These are phyloP conservation scores for Corythucha ciliata DNA, from an alignment of 2,888 invertebrate species.

Conservation along the genomic window DNA sequence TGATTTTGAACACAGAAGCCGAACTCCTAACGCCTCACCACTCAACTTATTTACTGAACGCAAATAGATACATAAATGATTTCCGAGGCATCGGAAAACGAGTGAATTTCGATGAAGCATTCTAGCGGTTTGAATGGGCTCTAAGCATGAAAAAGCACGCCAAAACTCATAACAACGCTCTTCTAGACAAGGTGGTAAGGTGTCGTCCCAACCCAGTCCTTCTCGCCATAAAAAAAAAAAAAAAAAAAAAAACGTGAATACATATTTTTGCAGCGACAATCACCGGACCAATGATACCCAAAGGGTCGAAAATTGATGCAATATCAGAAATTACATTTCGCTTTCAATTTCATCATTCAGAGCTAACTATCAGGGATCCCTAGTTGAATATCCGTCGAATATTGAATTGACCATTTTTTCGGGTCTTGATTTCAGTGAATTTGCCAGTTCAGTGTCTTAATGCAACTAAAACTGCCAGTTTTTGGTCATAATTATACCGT, in stretches of 20 bases:
- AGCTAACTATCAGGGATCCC: too few species aligned
- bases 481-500: too few species aligned
- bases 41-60: too few species aligned
- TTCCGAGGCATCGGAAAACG: conserved; percentile 28
- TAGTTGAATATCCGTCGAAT: too few species aligned
- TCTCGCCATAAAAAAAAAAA: too few species aligned
- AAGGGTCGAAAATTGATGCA: conserved; percentile 33
- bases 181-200: conserved; percentile 9
- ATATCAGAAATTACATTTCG: conserved; percentile 30
- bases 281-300: conserved; percentile 34
- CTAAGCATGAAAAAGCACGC: not conserved
- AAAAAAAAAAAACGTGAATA: conserved; percentile 27
- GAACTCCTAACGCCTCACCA: conserved; percentile 4
- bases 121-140: not conserved
- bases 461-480: too few species aligned
- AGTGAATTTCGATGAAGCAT: conserved; percentile 14
- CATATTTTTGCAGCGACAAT: conserved; percentile 33
- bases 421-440: too few species aligned
- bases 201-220: conserved; percentile 33
- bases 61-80: conserved; percentile 24
- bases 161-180: not conserved
- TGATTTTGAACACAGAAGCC: conserved; percentile 18
- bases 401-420: too few species aligned
- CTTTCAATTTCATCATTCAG: too few species aligned
- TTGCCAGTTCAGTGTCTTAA: too few species aligned